Evolutionary conservation across 1,140 invertebrate species (phyloP).

Genomic region (Lutraria rhynchaena): DNA sequence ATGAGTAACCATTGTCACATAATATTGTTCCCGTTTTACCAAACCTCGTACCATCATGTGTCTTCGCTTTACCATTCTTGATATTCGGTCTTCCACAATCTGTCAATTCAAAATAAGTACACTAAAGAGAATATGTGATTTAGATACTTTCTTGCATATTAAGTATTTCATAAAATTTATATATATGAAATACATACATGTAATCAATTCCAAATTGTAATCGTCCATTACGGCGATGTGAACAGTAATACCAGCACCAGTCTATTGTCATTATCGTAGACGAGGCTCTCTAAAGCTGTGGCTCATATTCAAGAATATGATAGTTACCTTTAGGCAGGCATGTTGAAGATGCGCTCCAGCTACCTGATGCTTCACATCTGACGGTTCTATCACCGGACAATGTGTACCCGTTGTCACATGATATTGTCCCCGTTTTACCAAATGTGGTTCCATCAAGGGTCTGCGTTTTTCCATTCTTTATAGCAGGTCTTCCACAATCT

Average conservation of each 20-base stretch:
- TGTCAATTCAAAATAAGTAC: too few species aligned
- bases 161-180: too few species aligned
- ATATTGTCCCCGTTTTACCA: not conserved
- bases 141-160: too few species aligned
- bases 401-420: not conserved
- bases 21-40: not conserved
- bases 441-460: not conserved
- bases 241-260: too few species aligned
- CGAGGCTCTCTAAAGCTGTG: too few species aligned
- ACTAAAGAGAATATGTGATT: too few species aligned
- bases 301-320: too few species aligned
- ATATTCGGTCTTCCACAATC: conserved; percentile 6
- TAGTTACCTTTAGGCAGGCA: not conserved
- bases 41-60: not conserved
- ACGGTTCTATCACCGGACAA: not conserved
- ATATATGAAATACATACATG: too few species aligned
- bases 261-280: too few species aligned
- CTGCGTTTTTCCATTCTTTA: not conserved
- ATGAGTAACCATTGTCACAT: conserved; percentile 12
- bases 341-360: not conserved
- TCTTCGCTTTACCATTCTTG: not conserved
- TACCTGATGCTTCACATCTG: not conserved
- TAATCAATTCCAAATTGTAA: too few species aligned
- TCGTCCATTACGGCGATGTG: too few species aligned
- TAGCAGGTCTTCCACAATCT: not conserved